Base-by-base conservation (phyloP, 2,888 invertebrate species). In the Lamellibrachia columna region DNA sequence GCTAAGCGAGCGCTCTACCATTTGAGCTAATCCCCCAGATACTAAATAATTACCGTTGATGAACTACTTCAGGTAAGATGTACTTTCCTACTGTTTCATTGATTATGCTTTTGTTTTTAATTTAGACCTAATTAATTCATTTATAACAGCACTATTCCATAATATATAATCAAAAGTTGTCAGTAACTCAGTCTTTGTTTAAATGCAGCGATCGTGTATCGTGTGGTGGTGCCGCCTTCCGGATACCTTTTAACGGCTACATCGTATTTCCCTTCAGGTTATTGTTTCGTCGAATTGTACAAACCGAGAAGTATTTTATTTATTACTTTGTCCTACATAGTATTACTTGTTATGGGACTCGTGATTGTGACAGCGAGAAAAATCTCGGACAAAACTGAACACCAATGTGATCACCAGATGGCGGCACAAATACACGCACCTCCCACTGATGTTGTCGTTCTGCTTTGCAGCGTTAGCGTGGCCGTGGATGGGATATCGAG, bases 1-100 rank as follows among this genome's bases (percentile, higher is more conserved):
- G 75, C 75, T 75, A 75, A 75, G 75, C 75, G 75, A 75, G 75
- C 75, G 75, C 75, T 75, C 75, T 75, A 75, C 75, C 75, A 75
- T 75, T 75, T 75, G 75, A 75, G 75, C 75, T 75, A 75, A 75
- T 75, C 75, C 75, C 75, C 75, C 75, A 22, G 4, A 15, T 75
- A n/a, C 0, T 1, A 75, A 22, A 4, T 2, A 22, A 1, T 75
- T 15, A n/a, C 6, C 75, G 22, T 75, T 75, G 22, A 15, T 22
- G 22, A 22, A 75, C 75, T 75, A 75, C n/a, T 22, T 22, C 2
- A 1, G 75, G 75, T 75, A 75, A 4, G 6, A 22, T 75, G 22
- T 22, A 4, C n/a, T 75, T 11, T 75, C 4, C 8, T 22, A 22
- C 0, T 0, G 75, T 75, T 75, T 75, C 2, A 22, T 75, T 75